Conservation (phyloP, 1,140 invertebrate species). For the Caenorhabditis briggsae region DNA sequence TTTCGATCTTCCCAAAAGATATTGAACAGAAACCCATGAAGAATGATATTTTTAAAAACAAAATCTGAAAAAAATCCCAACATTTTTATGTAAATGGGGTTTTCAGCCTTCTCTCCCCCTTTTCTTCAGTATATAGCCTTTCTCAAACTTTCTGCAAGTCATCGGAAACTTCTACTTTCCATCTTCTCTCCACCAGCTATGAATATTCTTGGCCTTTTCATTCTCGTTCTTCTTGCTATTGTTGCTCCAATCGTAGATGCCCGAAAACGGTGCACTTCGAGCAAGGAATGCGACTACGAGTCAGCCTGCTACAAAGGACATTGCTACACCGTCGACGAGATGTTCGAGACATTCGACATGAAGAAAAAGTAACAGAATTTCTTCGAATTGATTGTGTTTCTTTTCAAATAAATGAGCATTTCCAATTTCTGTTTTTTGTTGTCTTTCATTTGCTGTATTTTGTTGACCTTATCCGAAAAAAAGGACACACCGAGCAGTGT, state of each 20-base stretch:
- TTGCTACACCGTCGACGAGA: conserved; percentile 18
- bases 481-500: no score
- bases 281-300: background rate
- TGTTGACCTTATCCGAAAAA: no score
- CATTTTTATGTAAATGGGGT: background rate
- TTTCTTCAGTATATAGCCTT: background rate
- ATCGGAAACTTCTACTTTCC: background rate
- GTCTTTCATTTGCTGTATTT: no score
- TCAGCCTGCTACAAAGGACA: background rate
- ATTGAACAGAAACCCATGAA: no score
- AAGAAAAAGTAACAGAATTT: background rate
- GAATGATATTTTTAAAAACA: no score
- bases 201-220: background rate
- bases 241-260: background rate
- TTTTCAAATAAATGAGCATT: background rate
- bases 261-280: background rate
- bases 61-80: no score
- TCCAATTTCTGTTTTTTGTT: background rate
- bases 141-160: background rate
- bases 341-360: background rate
- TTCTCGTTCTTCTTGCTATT: background rate
- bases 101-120: no score
- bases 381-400: background rate
- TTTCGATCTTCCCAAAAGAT: no score
- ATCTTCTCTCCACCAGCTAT: background rate